A percentile compares a stretch with the other conserved stretches of the same genome.
Conservation (phyloP, 2,888 invertebrate genomes). For the Plagodis pulveraria region DNA sequence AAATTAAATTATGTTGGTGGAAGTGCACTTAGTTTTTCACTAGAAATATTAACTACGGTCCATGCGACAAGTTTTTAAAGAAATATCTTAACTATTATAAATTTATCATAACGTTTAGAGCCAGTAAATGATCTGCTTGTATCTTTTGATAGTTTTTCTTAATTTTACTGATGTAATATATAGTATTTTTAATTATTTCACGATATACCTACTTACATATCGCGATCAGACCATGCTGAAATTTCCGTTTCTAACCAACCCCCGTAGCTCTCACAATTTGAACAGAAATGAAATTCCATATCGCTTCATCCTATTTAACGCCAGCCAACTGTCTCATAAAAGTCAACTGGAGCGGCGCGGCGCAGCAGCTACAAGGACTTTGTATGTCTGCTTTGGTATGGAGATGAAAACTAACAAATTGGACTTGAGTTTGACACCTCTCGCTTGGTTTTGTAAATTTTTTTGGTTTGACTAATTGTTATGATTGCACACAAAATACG, state of each 20-base stretch:
- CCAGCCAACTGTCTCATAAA: slow-evolving; percentile 45
- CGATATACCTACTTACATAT: too few species aligned
- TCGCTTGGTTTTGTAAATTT: too few species aligned
- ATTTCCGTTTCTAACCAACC: too few species aligned
- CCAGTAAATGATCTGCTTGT: too few species aligned
- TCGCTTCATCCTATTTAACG: slow-evolving; percentile 42
- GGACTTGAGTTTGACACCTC: slow-evolving; percentile 46
- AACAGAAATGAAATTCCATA: slow-evolving; percentile 22
- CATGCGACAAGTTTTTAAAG: too few species aligned
- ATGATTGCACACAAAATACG: too few species aligned
- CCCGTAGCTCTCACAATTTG: not conserved
- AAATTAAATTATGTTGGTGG: slow-evolving; percentile 11
- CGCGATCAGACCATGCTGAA: too few species aligned
- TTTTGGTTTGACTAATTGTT: slow-evolving; percentile 36
- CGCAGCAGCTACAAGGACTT: slow-evolving; percentile 36
- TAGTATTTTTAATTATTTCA: too few species aligned
- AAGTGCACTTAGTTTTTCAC: slow-evolving; percentile 10
- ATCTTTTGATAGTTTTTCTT: too few species aligned
- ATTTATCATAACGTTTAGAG: too few species aligned
- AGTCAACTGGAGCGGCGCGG: slow-evolving; percentile 46
- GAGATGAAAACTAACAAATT: slow-evolving; percentile 49
- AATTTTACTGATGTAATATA: too few species aligned
- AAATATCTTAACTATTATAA: too few species aligned
- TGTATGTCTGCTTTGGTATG: slow-evolving; percentile 50
- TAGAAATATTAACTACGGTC: not conserved